Base-by-base conservation (phyloP, 2,888 invertebrate genomes). In the Trichopoda pennipes region DNA sequence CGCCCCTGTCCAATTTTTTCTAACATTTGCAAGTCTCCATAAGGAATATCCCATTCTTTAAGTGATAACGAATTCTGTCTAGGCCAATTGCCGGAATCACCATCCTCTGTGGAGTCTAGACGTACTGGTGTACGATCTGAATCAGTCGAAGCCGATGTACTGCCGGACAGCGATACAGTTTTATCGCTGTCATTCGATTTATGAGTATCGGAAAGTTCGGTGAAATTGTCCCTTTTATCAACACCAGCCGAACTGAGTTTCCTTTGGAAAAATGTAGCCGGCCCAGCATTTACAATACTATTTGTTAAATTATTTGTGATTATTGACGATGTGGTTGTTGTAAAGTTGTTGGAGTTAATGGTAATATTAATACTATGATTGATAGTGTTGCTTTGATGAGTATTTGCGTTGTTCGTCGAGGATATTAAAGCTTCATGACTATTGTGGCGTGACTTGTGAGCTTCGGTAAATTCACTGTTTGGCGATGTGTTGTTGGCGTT, bases 11-110 rank as follows among this genome's bases (percentile, higher is more conserved):
- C 98, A 85, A 99, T 96, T 87, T 94, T 93, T 84, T 98, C 98
- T 84, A 95, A 95, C 88, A 98, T 93, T 87, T 94, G 94, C 85
- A 99, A 92, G 91, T 99, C 98, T 89, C 97, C 97, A 92, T 95
- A 98, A n/a, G 98, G 98, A 90, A 99, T 99, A 92, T 99, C 98
- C 99, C 99, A 99, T 90, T 99, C 98, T 88, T 97, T 94, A 92
- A 97, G 94, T 1, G 97, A 97, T 85, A 97, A 92, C 86, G 96
- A 96, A 89, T 96, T 96, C 90, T 96, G 96, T 28, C 96, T 90
- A 3, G 96, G 95, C 96, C 96, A 96, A 83, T 89, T 91, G 35
- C 88, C 92, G 10, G 91, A 94, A 88, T 95, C 95, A 87, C 94
- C 94, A 88, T 97, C 96, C 88, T 96, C 95, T n/a, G 95, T 95